These are phyloP conservation scores for Xenopus tropicalis DNA, from an alignment of 2,113 vertebrate species.

Conservation along the genomic window DNA sequence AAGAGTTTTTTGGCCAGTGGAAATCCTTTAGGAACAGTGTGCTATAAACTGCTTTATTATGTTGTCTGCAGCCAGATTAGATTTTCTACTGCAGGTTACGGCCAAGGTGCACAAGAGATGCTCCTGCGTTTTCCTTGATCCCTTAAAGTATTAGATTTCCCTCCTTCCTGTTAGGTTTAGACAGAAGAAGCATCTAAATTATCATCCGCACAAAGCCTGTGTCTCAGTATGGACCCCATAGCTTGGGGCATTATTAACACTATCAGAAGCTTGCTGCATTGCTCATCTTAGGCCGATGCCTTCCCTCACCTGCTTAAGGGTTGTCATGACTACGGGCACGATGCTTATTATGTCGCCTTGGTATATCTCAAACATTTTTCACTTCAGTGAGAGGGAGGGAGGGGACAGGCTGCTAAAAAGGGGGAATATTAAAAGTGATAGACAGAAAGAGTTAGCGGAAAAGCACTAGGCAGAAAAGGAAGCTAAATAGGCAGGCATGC, in stretches of 20 bases:
- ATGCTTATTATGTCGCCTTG: slow-evolving; percentile 58
- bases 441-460: background rate
- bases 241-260: slow-evolving; percentile 27
- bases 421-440: slow-evolving; percentile 12
- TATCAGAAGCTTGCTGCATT: slow-evolving; percentile 25
- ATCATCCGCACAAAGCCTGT: background rate
- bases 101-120: background rate
- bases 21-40: background rate
- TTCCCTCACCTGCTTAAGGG: slow-evolving; percentile 56
- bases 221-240: background rate
- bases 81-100: slow-evolving; percentile 6
- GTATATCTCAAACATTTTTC: slow-evolving; percentile 51
- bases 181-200: background rate
- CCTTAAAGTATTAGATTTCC: slow-evolving; percentile 6
- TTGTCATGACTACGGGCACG: slow-evolving; percentile 58
- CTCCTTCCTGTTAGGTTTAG: background rate
- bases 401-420: background rate
- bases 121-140: background rate
- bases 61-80: slow-evolving; percentile 4
- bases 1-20: background rate
- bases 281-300: slow-evolving; percentile 42
- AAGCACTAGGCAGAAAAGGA: background rate
- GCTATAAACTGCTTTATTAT: background rate
- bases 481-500: too few species aligned
- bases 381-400: slow-evolving; percentile 20